A percentile compares a stretch with the other conserved stretches of the same genome.
Conservation (phyloP, 1,140 invertebrate genomes). For the Matsumurasca onukii region DNA sequence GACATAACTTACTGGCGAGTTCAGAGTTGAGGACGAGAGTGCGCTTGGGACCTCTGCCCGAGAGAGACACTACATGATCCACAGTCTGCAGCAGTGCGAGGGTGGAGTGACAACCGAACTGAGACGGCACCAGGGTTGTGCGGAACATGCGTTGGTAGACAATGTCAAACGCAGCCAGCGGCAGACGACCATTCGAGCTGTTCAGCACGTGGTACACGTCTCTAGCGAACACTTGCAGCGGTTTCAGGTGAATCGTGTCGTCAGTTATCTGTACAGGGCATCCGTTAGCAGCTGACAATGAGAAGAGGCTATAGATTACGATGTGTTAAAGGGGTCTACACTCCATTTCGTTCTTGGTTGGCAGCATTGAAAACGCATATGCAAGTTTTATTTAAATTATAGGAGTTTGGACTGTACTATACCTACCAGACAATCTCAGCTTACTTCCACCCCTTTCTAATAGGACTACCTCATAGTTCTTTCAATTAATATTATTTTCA, state of each 20-base stretch:
- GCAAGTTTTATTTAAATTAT: too few species aligned
- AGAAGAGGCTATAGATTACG: too few species aligned
- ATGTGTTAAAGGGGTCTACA: too few species aligned
- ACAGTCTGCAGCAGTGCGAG: conserved; percentile 56
- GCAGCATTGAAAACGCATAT: too few species aligned
- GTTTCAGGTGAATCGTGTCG: conserved; percentile 54
- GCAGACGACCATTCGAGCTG: conserved; percentile 53
- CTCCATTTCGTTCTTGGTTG: too few species aligned
- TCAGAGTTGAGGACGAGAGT: conserved; percentile 51
- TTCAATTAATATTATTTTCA: too few species aligned
- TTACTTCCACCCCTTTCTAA: too few species aligned
- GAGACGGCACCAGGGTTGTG: conserved; percentile 53
- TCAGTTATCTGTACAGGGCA: conserved; percentile 42
- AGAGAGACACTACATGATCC: conserved; percentile 56
- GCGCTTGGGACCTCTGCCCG: conserved; percentile 48
- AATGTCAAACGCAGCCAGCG: conserved; percentile 55
- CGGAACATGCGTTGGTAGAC: conserved; percentile 57
- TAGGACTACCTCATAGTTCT: too few species aligned
- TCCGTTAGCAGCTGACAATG: too few species aligned
- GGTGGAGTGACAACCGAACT: conserved; percentile 57
- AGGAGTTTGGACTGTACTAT: too few species aligned
- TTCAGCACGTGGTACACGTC: conserved; percentile 58
- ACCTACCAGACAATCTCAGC: too few species aligned
- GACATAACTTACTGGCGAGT: conserved; percentile 40
- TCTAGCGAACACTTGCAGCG: conserved; percentile 58